Evolutionary conservation across 2,888 invertebrate genomes (phyloP).

Genomic region (Ypsolopha scabrella): DNA sequence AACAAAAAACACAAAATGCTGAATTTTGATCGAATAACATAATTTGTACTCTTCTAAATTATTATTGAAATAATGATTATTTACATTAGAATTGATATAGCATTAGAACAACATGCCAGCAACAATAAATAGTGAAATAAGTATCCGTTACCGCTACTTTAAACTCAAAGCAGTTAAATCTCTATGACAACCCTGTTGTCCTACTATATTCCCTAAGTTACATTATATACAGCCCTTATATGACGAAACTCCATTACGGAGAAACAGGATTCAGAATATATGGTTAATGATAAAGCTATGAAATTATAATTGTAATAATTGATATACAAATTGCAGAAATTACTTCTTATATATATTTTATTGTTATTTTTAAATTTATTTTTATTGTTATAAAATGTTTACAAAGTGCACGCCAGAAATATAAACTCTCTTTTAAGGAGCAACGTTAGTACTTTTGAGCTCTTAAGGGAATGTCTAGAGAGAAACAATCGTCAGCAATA

Average conservation of each 20-base stretch:
- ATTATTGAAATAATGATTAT: conserved; percentile 51
- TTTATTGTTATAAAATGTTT: neutral
- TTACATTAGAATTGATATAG: conserved; percentile 22
- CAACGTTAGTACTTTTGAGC: conserved; percentile 16
- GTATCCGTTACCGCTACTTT: neutral
- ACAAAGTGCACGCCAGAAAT: neutral
- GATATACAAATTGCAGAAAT: neutral
- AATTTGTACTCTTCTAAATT: conserved; percentile 65
- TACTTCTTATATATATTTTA: neutral
- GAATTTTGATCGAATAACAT: conserved; percentile 34
- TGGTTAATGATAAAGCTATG: neutral
- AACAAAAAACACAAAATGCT: conserved; percentile 9
- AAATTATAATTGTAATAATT: neutral
- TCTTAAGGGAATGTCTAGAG: conserved; percentile 33
- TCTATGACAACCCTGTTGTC: neutral
- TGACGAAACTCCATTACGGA: neutral
- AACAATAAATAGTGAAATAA: conserved; percentile 2
- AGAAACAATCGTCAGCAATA: conserved; percentile 11
- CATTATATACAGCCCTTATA: neutral
- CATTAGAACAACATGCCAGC: neutral
- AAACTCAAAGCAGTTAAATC: neutral
- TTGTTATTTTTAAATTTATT: neutral
- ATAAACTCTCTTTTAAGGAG: conserved; percentile 13
- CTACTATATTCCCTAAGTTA: neutral
- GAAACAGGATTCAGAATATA: neutral